Evolutionary conservation across 2,888 invertebrate genomes (phyloP).

Genomic region (Fragum whitleyi): DNA sequence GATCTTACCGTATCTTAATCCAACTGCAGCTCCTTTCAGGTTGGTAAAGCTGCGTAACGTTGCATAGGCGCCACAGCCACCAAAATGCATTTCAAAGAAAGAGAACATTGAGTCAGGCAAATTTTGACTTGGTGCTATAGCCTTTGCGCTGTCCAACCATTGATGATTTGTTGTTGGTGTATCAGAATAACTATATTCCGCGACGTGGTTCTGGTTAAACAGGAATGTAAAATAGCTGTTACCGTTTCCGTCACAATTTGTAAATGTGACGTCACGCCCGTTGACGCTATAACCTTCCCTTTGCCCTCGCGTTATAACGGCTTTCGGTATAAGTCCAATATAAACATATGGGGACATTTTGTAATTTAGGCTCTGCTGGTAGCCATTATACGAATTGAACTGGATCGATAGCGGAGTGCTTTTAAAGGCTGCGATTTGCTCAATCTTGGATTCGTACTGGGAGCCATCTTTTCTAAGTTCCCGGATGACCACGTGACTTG

Average conservation of each 20-base stretch:
- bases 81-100: slow-evolving; percentile 62
- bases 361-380: slow-evolving; percentile 38
- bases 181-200: slow-evolving; percentile 31
- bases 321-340: slow-evolving; percentile 51
- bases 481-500: slow-evolving; percentile 55
- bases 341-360: slow-evolving; percentile 62
- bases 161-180: not conserved
- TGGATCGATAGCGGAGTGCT: slow-evolving; percentile 43
- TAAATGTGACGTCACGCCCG: slow-evolving; percentile 48
- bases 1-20: slow-evolving; percentile 63
- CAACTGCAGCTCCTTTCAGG: slow-evolving; percentile 59
- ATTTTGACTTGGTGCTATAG: slow-evolving; percentile 12
- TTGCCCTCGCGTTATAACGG: slow-evolving; percentile 22
- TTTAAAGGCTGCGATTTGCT: slow-evolving; percentile 51
- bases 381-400: slow-evolving; percentile 53
- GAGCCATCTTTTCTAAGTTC: slow-evolving; percentile 41
- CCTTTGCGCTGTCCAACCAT: slow-evolving; percentile 27
- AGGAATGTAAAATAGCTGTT: slow-evolving; percentile 62
- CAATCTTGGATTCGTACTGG: slow-evolving; percentile 53
- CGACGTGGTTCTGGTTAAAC: slow-evolving; percentile 40
- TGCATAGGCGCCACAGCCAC: slow-evolving; percentile 65
- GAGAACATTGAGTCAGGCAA: slow-evolving; percentile 45
- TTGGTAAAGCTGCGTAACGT: slow-evolving; percentile 39
- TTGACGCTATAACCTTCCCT: slow-evolving; percentile 44
- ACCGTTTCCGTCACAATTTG: slow-evolving; percentile 62